These are phyloP conservation scores for Platerodrilus igneus DNA, from an alignment of 2,888 invertebrate species.

Conservation along the genomic window DNA sequence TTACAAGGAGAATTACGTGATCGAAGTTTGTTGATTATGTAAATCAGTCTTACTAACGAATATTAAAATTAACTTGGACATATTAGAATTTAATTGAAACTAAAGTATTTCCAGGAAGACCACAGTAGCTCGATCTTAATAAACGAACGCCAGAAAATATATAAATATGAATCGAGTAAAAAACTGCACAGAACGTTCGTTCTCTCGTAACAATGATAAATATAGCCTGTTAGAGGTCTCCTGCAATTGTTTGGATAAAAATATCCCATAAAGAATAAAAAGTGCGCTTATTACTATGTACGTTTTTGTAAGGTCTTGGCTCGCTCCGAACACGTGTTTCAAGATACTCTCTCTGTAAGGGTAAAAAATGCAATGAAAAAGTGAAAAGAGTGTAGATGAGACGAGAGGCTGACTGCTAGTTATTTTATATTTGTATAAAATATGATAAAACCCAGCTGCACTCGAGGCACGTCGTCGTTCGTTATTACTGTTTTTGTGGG, in stretches of 20 bases:
- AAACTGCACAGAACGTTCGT: too few relatives aligned
- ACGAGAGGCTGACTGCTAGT: conserved; percentile 18
- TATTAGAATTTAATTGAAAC: too few relatives aligned
- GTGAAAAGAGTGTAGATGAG: conserved; percentile 18
- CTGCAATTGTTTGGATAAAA: conserved; percentile 25
- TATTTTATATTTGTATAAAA: conserved; percentile 27
- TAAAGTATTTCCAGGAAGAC: too few relatives aligned
- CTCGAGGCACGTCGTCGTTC: conserved; percentile 14
- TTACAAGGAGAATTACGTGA: too few relatives aligned
- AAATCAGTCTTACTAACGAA: too few relatives aligned
- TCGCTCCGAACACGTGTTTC: conserved; percentile 32
- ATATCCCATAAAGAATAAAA: conserved; percentile 25
- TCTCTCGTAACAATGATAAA: too few relatives aligned
- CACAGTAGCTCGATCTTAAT: too few relatives aligned
- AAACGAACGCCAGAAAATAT: too few relatives aligned
- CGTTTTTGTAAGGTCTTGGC: conserved; percentile 27
- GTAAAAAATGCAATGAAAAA: conserved; percentile 21
- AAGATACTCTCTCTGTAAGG: conserved; percentile 10
- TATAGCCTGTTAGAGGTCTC: conserved; percentile 11
- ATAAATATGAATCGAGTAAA: too few relatives aligned
- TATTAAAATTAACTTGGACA: too few relatives aligned
- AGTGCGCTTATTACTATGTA: conserved; percentile 23
- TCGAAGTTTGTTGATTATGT: too few relatives aligned
- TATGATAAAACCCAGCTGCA: conserved; percentile 26
- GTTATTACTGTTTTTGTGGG: conserved; percentile 17